phyloP scores from a whole-genome alignment of 2,797 vertebrate genomes.

The Melanotaenia trifasciata region DNA sequence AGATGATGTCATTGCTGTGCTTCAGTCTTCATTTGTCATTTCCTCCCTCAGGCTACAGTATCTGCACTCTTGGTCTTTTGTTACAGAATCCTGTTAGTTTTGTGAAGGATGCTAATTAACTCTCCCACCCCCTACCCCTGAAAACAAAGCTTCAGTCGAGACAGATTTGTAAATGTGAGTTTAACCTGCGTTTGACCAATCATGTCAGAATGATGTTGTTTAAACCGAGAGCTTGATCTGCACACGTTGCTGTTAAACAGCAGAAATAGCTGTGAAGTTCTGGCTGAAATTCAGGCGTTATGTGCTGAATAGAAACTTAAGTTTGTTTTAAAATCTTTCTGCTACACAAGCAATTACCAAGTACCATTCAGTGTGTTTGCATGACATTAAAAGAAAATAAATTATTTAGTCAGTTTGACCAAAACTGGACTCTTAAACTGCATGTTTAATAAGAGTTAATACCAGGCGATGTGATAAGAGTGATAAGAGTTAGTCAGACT shows the following conservation, averaged over 20 bases:
- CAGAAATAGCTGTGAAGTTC: not conserved
- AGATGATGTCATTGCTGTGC: slow-evolving; percentile 29
- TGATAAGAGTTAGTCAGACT: too few species aligned
- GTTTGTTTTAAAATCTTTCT: not conserved
- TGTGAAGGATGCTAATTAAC: slow-evolving; percentile 34
- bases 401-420: not conserved
- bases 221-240: slow-evolving; percentile 3
- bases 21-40: slow-evolving; percentile 31
- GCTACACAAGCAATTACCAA: not conserved
- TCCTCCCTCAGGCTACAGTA: slow-evolving; percentile 30
- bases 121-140: not conserved
- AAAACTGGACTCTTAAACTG: too few species aligned
- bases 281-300: slow-evolving; percentile 5
- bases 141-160: slow-evolving; percentile 34
- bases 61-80: slow-evolving; percentile 30
- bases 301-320: slow-evolving; percentile 3
- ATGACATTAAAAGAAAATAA: not conserved
- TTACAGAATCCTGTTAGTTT: slow-evolving; percentile 31
- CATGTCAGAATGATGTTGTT: slow-evolving; percentile 6
- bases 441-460: too few species aligned
- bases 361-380: not conserved
- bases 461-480: too few species aligned
- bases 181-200: slow-evolving; percentile 27
- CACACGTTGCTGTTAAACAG: slow-evolving; percentile 3
- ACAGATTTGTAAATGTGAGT: slow-evolving; percentile 13